Percentiles rank a stretch among this genome's conserved stretches.
phyloP scores from a whole-genome alignment of 2,888 invertebrate species.

The Synanthedon andrenaeformis region DNA sequence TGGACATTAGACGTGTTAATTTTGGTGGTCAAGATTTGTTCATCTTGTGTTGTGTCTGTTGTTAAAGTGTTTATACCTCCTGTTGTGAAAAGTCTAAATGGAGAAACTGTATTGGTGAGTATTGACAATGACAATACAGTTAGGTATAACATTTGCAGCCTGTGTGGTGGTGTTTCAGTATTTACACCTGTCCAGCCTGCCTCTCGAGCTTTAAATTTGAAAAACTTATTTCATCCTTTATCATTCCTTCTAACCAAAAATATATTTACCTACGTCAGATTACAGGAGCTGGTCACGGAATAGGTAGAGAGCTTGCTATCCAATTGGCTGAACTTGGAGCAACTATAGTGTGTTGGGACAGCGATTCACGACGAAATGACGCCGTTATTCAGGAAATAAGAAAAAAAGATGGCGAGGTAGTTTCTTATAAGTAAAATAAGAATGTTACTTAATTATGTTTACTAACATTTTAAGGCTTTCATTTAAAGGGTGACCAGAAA shows the following conservation, averaged over 20 bases:
- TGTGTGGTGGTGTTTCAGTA: too few species aligned
- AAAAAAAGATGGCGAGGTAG: constrained; percentile 53
- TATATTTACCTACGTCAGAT: constrained; percentile 23
- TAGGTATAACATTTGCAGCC: too few species aligned
- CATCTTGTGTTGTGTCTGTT: constrained; percentile 39
- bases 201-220: too few species aligned
- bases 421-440: too few species aligned
- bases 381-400: constrained; percentile 52
- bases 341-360: constrained; percentile 61
- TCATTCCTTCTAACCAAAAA: neutral
- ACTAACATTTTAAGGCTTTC: too few species aligned
- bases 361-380: constrained; percentile 38
- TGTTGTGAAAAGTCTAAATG: constrained; percentile 49
- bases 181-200: too few species aligned
- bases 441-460: neutral
- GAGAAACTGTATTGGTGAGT: constrained; percentile 53
- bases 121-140: neutral
- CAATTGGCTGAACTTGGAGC: constrained; percentile 60
- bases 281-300: constrained; percentile 52
- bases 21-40: constrained; percentile 43
- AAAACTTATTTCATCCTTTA: neutral
- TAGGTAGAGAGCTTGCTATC: constrained; percentile 55
- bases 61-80: constrained; percentile 42
- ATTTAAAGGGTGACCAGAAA: too few species aligned
- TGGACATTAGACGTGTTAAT: constrained; percentile 51